Conservation (phyloP, 1,140 invertebrate species). For the Pararge aegeria region DNA sequence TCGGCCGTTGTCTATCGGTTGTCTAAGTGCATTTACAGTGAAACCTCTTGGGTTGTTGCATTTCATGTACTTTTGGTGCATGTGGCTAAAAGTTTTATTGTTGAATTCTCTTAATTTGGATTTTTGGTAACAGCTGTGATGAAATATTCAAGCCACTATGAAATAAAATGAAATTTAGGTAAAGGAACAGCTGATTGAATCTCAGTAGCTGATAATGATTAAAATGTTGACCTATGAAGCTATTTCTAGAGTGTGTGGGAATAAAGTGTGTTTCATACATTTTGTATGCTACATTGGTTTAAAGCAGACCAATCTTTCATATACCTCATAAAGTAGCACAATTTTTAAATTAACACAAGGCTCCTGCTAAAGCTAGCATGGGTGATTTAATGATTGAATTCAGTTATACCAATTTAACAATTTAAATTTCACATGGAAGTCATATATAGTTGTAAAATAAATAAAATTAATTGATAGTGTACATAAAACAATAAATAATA, state of each 20-base stretch:
- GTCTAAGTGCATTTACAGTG: constrained; percentile 70
- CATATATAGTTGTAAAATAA: too few species aligned
- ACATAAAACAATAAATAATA: too few species aligned
- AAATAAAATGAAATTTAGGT: constrained; percentile 78
- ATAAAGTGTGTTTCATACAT: background rate
- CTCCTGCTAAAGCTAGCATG: background rate
- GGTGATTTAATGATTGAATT: background rate
- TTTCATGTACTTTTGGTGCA: constrained; percentile 49
- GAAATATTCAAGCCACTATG: constrained; percentile 61
- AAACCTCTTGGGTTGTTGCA: constrained; percentile 49
- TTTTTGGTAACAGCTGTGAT: constrained; percentile 53
- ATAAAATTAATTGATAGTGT: too few species aligned
- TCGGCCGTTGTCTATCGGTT: constrained; percentile 44
- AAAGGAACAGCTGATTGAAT: constrained; percentile 29
- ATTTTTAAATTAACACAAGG: constrained; percentile 16
- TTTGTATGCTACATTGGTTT: background rate
- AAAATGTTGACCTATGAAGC: background rate
- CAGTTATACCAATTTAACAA: too few species aligned
- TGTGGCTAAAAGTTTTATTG: constrained; percentile 41
- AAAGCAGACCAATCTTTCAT: constrained; percentile 5
- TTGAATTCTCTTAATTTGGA: constrained; percentile 24
- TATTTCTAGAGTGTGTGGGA: background rate
- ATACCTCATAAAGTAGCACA: constrained; percentile 10
- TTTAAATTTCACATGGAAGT: too few species aligned
- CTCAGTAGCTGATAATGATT: background rate